A percentile compares a stretch with the other conserved stretches of the same genome.
Conservation (phyloP, 2,797 vertebrate species). For the Scarus forsteni region DNA sequence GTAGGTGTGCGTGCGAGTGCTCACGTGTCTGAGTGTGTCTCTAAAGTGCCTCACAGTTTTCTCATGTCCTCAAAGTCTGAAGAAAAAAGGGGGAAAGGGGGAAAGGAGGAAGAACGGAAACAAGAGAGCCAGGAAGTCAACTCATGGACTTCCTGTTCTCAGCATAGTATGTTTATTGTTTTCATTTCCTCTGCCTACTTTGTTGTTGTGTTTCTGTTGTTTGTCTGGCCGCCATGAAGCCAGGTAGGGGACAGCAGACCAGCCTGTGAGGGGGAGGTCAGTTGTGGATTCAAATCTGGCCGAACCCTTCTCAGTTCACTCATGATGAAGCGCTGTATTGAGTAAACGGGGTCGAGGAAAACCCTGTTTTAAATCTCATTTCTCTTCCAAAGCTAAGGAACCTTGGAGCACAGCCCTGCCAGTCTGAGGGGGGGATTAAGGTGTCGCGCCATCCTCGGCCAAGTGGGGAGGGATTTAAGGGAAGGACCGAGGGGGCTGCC, state of each 20-base stretch:
- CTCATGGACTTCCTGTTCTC: constrained; percentile 53
- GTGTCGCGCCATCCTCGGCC: constrained; percentile 54
- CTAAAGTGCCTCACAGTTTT: constrained; percentile 99
- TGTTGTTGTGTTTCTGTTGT: constrained; percentile 71
- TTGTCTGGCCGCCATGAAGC: constrained; percentile 75
- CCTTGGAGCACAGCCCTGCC: constrained; percentile 77
- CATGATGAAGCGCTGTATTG: constrained; percentile 80
- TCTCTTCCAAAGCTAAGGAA: constrained; percentile 79
- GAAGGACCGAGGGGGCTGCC: constrained; percentile 59
- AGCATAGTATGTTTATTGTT: constrained; percentile 60
- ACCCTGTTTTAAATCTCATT: constrained; percentile 69
- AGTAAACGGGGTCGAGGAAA: constrained; percentile 61
- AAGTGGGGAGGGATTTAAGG: constrained; percentile 69
- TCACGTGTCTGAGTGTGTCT: constrained; percentile 93
- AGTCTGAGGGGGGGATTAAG: constrained; percentile 59
- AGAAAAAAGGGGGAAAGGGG: constrained; percentile 58
- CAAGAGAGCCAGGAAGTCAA: constrained; percentile 54
- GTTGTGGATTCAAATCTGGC: constrained; percentile 60
- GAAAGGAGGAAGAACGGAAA: constrained; percentile 36
- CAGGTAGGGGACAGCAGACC: constrained; percentile 74
- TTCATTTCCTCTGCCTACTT: constrained; percentile 71
- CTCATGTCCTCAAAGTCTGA: constrained; percentile 91
- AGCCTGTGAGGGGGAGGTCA: constrained; percentile 55
- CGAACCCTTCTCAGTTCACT: constrained; percentile 50
- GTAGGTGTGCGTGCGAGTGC: constrained; percentile 58